Conservation (phyloP, 2,888 invertebrate genomes). For the Encarsia formosa region DNA sequence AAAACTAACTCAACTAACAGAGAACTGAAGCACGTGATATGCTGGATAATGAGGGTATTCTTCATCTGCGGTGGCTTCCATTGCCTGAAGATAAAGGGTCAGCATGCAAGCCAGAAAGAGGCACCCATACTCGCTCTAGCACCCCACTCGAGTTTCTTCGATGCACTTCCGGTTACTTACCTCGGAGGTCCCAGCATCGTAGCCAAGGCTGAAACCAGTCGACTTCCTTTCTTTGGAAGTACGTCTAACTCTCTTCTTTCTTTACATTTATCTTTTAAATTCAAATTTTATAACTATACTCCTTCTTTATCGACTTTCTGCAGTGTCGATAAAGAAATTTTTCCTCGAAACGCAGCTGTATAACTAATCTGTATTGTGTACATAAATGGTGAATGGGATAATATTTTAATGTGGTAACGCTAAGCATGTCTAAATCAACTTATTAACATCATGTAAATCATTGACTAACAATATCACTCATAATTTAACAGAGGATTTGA, state of each 20-base stretch:
- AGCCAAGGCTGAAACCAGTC: constrained; percentile 79
- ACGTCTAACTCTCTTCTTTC: constrained; percentile 50
- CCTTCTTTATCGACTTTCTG: neutral
- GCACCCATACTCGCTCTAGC: constrained; percentile 84
- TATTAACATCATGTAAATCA: too few species aligned
- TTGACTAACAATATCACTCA: too few species aligned
- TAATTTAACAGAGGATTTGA: too few species aligned
- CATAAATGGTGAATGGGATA: constrained; percentile 39
- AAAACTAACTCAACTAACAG: constrained; percentile 46
- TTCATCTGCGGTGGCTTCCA: constrained; percentile 81
- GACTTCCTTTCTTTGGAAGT: constrained; percentile 89
- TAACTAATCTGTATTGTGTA: too few species aligned
- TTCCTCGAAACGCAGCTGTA: too few species aligned
- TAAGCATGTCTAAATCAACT: constrained; percentile 21
- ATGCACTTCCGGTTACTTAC: constrained; percentile 77
- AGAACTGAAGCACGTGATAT: constrained; percentile 63
- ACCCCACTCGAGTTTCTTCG: constrained; percentile 89
- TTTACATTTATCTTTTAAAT: constrained; percentile 3
- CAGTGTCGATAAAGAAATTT: neutral
- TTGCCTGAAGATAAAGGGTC: constrained; percentile 71
- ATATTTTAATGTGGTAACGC: constrained; percentile 5
- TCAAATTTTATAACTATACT: neutral
- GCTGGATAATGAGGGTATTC: constrained; percentile 68
- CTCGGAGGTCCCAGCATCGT: constrained; percentile 85
- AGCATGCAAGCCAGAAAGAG: constrained; percentile 59